These are phyloP conservation scores for Urocitellus parryii DNA, from an alignment of 2,113 vertebrate genomes.

Conservation along the genomic window DNA sequence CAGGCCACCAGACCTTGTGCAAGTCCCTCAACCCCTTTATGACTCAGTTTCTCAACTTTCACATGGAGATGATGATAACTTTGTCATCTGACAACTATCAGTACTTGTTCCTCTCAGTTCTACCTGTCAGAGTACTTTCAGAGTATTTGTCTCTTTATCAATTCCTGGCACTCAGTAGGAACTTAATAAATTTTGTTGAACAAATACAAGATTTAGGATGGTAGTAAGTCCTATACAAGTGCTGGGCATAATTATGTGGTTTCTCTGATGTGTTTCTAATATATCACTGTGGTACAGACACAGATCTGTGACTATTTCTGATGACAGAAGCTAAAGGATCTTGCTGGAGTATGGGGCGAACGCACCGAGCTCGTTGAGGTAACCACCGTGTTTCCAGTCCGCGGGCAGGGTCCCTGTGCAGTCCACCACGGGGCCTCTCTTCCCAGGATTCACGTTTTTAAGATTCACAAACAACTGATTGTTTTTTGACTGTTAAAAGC, in stretches of 20 bases:
- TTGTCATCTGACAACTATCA: not conserved
- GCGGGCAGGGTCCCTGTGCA: conserved; percentile 94
- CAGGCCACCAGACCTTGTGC: not conserved
- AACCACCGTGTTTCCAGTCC: conserved; percentile 96
- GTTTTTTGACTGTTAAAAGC: conserved; percentile 89
- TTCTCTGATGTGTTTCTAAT: not conserved
- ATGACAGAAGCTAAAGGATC: not conserved
- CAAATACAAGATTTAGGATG: not conserved
- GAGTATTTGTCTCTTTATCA: not conserved
- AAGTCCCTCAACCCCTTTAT: not conserved
- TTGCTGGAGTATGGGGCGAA: fast-evolving
- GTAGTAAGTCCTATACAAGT: not conserved
- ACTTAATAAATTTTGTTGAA: not conserved
- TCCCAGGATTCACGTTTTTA: conserved; percentile 92
- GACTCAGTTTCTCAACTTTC: not conserved
- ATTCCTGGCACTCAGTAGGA: not conserved
- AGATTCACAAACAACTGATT: conserved; percentile 93
- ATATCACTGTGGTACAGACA: not conserved
- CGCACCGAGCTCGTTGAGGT: conserved; percentile 94
- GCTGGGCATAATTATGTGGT: not conserved
- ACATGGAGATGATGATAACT: not conserved
- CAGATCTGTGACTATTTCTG: too few relatives aligned
- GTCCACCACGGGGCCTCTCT: conserved; percentile 85
- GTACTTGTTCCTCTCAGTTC: not conserved
- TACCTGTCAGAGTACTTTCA: not conserved